Evolutionary conservation across 2,888 invertebrate genomes (phyloP).

Genomic region (Actias luna): DNA sequence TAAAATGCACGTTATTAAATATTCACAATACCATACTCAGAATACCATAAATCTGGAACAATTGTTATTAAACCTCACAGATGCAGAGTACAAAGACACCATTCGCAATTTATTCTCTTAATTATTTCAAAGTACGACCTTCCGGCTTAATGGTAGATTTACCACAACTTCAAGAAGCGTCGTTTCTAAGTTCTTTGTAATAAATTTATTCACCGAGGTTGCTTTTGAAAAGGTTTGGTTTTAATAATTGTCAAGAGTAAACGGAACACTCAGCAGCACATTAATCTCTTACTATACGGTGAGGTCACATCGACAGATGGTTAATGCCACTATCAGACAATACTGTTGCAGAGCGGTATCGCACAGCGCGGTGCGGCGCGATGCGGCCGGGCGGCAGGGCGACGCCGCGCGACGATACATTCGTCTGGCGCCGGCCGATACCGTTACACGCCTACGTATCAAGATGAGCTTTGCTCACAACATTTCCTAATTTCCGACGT

Average conservation of each 20-base stretch:
- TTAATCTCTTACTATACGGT: conserved; percentile 16
- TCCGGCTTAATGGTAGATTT: too few species aligned
- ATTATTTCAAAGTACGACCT: too few species aligned
- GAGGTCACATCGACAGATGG: conserved; percentile 13
- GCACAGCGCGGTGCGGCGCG: conserved; percentile 40
- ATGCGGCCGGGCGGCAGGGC: conserved; percentile 18
- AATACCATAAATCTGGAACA: too few species aligned
- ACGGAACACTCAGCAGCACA: conserved; percentile 11
- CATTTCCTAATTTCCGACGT: conserved; percentile 38
- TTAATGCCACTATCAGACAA: conserved; percentile 16
- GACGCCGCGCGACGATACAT: neutral
- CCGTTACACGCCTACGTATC: conserved; percentile 67
- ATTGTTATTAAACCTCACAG: too few species aligned
- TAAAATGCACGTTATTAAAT: too few species aligned
- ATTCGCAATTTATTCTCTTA: too few species aligned
- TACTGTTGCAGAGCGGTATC: conserved; percentile 40
- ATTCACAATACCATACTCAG: too few species aligned
- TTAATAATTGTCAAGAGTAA: neutral
- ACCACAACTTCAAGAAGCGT: too few species aligned
- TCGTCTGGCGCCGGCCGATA: conserved; percentile 42
- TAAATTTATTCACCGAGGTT: neutral
- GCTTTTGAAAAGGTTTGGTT: too few species aligned
- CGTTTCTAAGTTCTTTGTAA: neutral
- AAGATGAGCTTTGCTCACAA: conserved; percentile 39
- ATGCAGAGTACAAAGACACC: too few species aligned